These are phyloP conservation scores for Psilopogon haemacephalus DNA, from an alignment of 2,113 vertebrate genomes.

Conservation along the genomic window DNA sequence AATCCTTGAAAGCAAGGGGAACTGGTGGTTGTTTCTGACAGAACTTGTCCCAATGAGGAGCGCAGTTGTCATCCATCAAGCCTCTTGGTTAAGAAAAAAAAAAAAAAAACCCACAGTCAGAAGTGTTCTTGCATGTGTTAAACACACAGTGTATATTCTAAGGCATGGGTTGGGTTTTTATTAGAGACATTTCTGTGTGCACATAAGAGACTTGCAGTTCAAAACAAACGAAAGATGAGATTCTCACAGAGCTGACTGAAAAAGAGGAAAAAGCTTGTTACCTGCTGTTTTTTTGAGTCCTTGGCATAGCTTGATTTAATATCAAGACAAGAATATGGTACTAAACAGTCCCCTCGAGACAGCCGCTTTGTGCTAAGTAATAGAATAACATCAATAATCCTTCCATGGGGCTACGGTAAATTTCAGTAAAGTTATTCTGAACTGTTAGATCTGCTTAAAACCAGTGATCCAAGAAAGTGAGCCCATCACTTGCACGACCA, in stretches of 20 bases:
- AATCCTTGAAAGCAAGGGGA: not conserved
- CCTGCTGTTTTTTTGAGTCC: conserved; percentile 10
- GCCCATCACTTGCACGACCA: not conserved
- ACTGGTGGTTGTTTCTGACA: not conserved
- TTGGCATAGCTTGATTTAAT: conserved; percentile 29
- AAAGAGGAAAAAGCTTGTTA: conserved; percentile 10
- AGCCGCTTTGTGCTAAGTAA: not conserved
- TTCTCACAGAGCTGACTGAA: not conserved
- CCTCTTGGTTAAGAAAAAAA: not conserved
- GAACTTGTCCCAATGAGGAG: not conserved
- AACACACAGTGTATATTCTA: not conserved
- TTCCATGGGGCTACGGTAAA: not conserved
- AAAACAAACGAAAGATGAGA: conserved; percentile 21
- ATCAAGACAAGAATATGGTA: conserved; percentile 1
- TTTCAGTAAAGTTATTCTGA: conserved; percentile 14
- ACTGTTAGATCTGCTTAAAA: not conserved
- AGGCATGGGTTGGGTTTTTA: not conserved
- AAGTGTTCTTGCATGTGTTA: not conserved
- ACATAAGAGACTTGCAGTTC: not conserved
- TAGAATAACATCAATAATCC: conserved; percentile 22
- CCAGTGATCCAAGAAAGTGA: not conserved
- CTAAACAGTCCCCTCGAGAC: not conserved
- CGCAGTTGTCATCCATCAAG: not conserved
- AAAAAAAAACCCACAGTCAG: not conserved
- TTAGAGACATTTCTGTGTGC: not conserved